Percentiles rank a stretch among this genome's conserved stretches.
phyloP scores from a whole-genome alignment of 2,797 vertebrate species.

The Avahi laniger region DNA sequence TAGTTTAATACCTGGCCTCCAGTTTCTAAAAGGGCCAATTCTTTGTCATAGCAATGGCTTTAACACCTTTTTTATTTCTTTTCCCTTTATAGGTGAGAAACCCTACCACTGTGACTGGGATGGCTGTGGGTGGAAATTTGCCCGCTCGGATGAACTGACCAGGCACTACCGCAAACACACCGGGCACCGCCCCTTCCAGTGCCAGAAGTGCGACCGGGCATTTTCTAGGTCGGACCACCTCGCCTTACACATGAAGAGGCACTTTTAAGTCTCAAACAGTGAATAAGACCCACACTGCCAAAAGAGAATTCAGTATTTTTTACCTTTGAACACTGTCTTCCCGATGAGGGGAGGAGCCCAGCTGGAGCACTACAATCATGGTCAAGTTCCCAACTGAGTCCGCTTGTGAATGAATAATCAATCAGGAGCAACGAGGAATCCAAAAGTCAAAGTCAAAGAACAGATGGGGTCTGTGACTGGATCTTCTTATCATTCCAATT shows the following conservation, averaged over 20 bases:
- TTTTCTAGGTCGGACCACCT: slow-evolving; percentile 98
- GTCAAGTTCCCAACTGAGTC: too few species aligned
- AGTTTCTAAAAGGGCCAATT: neutral
- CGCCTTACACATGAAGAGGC: slow-evolving; percentile 98
- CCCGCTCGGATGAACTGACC: slow-evolving; percentile 97
- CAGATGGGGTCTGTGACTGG: too few species aligned
- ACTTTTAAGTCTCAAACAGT: slow-evolving; percentile 85
- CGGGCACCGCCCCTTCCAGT: slow-evolving; percentile 96
- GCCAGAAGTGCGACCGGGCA: slow-evolving; percentile 94
- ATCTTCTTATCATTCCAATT: too few species aligned
- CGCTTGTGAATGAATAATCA: too few species aligned
- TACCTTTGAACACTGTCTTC: too few species aligned
- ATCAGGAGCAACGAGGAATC: too few species aligned
- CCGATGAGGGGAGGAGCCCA: neutral
- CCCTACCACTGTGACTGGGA: slow-evolving; percentile 98
- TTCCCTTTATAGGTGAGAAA: slow-evolving; percentile 91
- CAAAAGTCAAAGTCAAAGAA: too few species aligned
- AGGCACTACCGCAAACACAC: slow-evolving; percentile 98
- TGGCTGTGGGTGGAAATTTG: slow-evolving; percentile 97
- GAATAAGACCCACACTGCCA: neutral
- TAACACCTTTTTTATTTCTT: neutral
- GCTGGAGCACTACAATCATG: too few species aligned
- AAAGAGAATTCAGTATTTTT: too few species aligned
- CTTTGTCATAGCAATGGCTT: neutral
- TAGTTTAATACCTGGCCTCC: neutral